phyloP scores from a whole-genome alignment of 2,797 vertebrate genomes.

The Phoebastria nigripes region DNA sequence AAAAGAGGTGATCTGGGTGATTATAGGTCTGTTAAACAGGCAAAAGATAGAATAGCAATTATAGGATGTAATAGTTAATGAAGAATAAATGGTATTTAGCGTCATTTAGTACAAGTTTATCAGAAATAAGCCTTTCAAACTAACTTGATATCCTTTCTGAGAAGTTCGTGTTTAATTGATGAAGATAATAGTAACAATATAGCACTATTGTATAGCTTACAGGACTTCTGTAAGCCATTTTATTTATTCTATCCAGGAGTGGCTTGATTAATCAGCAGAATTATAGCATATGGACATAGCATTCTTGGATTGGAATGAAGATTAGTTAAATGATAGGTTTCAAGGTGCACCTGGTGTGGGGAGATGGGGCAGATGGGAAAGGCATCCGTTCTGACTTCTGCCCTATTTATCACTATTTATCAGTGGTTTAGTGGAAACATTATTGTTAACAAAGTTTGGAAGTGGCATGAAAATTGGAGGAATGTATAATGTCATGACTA shows the following conservation, averaged over 20 bases:
- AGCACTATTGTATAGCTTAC: neutral
- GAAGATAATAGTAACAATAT: neutral
- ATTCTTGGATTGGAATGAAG: neutral
- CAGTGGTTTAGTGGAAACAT: neutral
- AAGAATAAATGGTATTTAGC: neutral
- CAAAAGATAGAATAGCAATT: neutral
- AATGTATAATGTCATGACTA: neutral
- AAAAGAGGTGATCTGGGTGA: neutral
- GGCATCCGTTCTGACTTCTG: neutral
- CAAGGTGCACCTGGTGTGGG: neutral
- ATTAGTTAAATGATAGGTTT: neutral
- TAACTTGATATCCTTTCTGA: neutral
- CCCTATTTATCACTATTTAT: neutral
- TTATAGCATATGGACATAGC: neutral
- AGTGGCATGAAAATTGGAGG: neutral
- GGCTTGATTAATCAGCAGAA: neutral
- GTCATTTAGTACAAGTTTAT: neutral
- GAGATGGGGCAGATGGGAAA: neutral
- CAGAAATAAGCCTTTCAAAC: neutral
- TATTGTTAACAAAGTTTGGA: neutral
- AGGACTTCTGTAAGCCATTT: neutral
- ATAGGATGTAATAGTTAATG: neutral
- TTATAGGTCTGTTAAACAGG: neutral
- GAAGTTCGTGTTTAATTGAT: neutral
- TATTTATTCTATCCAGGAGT: neutral